phyloP scores from a whole-genome alignment of 2,888 invertebrate species.

The Dolichomitus sp. region DNA sequence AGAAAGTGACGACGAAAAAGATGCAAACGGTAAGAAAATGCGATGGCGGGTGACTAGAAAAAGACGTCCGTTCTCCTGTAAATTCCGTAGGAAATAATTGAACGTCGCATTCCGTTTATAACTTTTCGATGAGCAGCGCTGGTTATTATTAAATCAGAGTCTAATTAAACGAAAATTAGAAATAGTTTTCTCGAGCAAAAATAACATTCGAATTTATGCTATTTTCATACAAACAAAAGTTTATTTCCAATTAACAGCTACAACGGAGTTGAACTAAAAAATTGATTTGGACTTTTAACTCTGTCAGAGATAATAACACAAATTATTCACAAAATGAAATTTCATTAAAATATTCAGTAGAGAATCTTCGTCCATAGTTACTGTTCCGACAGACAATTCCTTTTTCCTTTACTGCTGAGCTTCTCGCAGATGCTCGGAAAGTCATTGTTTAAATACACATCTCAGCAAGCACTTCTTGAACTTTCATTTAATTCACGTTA shows the following conservation, averaged over 20 bases:
- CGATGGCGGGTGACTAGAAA: background rate
- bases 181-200: background rate
- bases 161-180: background rate
- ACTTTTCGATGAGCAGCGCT: background rate
- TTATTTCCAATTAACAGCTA: too few relatives aligned
- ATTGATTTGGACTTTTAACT: too few relatives aligned
- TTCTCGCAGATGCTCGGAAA: background rate
- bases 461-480: background rate
- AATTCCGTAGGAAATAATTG: background rate
- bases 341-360: constrained; percentile 48
- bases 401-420: constrained; percentile 16
- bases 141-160: background rate
- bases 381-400: background rate
- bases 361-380: background rate
- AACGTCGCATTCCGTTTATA: background rate
- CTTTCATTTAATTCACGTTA: background rate
- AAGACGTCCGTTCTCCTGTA: background rate
- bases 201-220: background rate
- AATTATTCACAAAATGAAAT: constrained; percentile 39
- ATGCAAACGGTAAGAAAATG: background rate
- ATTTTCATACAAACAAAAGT: background rate
- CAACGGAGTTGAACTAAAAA: too few relatives aligned
- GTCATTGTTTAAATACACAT: constrained; percentile 11
- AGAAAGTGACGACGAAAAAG: background rate
- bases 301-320: constrained; percentile 1